These are phyloP conservation scores for Molothrus aeneus DNA, from an alignment of 2,797 vertebrate genomes.

Conservation along the genomic window DNA sequence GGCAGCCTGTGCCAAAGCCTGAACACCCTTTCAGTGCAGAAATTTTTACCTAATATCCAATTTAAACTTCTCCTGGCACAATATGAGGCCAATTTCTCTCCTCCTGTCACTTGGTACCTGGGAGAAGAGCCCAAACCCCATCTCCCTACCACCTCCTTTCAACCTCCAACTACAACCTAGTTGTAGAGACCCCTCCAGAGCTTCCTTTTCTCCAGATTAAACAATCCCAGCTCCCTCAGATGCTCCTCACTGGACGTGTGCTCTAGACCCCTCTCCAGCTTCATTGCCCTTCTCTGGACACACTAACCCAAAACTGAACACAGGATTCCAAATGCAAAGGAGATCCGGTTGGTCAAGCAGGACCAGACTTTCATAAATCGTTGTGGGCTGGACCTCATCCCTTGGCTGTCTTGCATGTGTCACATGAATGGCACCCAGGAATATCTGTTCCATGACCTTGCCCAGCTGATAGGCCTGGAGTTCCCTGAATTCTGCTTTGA, in stretches of 20 bases:
- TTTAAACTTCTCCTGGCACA: neutral
- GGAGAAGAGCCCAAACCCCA: neutral
- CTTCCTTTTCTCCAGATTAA: neutral
- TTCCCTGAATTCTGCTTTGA: neutral
- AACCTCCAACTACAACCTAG: too few relatives aligned
- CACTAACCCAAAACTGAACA: neutral
- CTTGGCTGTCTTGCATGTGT: neutral
- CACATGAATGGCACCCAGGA: accelerated
- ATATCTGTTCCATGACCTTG: neutral
- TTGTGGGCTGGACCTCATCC: neutral
- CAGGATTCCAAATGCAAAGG: neutral
- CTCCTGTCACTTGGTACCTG: neutral
- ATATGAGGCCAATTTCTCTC: neutral
- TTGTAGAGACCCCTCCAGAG: neutral
- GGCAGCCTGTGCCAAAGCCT: neutral
- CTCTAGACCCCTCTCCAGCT: neutral
- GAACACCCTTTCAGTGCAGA: neutral
- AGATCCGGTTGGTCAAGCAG: neutral
- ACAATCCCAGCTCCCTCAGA: neutral
- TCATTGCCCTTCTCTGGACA: neutral
- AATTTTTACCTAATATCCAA: neutral
- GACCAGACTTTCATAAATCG: neutral
- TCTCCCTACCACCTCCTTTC: neutral
- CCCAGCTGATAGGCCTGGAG: neutral
- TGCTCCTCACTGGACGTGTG: accelerated